Base-by-base conservation (phyloP, 2,797 vertebrate species). In the Geotrypetes seraphini region DNA sequence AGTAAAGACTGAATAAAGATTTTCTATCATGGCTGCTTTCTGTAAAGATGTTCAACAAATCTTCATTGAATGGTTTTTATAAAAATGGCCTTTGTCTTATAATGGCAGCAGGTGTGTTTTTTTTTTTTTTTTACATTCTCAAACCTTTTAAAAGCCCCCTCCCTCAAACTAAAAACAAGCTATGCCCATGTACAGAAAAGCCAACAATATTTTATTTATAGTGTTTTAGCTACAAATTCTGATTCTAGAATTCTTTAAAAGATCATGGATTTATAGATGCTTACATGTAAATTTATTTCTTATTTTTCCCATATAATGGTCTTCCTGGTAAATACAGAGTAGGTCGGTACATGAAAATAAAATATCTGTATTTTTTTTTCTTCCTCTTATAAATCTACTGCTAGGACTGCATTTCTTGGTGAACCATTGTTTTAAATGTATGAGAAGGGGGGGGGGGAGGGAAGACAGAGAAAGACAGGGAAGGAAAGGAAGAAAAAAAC, bases 171-270 rank as follows among this genome's bases (percentile, higher is more conserved):
- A 74, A 51, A 75, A 83, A 80, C 65, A 50, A 80, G 36, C 37
- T 78, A 29, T 75, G 54, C 66, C 60, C 63, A 61, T 48, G 58
- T 77, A 78, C 63, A 79, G 70, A 82, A 84, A 82, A 89, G 64
- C 72, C 87, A 89, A 86, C 87, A 91, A 84, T 90, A 88, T 85
- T 97, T 97, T 96, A 97, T 97, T 98, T 83, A 89, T 88, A 87
- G 85, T 86, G 81, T 87, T 89, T 91, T 81, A 89, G 90, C 90
- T 97, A 95, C 91, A 99, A 97, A 97, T 84, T 92, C 85, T 85
- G 82, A 60, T 88, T 89, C 87, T 96, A 91, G 86, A 89, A 83
- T 84, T 69, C 39, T 84, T 90, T 85, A 71, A 87, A 94, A 96
- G 83, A 78, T 89, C 78, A 83, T 88, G 84, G 87, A 55, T 27